Conservation (phyloP, 2,888 invertebrate genomes). For the Campoplex capitator region DNA sequence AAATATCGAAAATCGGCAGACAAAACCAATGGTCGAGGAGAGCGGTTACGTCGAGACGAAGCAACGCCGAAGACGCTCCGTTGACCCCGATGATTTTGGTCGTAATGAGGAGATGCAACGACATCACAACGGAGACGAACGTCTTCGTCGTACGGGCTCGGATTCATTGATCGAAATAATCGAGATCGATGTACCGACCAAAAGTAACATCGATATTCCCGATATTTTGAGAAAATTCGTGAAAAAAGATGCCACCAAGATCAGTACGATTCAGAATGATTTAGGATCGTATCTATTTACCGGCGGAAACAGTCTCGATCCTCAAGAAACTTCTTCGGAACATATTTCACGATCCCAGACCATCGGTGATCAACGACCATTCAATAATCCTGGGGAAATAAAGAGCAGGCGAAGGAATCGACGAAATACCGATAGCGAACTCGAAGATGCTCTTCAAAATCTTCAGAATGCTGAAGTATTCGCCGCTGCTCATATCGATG, state of each 20-base stretch:
- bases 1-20: constrained; percentile 61
- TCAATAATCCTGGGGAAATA: constrained; percentile 5
- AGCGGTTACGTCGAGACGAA: constrained; percentile 42
- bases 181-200: constrained; percentile 79
- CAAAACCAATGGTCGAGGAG: constrained; percentile 46
- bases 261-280: constrained; percentile 63
- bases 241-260: constrained; percentile 42
- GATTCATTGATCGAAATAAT: constrained; percentile 80
- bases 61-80: constrained; percentile 75
- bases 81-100: constrained; percentile 54
- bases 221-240: constrained; percentile 68
- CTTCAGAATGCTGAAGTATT: constrained; percentile 80
- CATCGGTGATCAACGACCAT: constrained; percentile 15
- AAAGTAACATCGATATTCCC: constrained; percentile 71
- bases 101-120: constrained; percentile 54
- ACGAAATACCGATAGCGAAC: constrained; percentile 73
- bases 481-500: constrained; percentile 80
- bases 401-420: constrained; percentile 66
- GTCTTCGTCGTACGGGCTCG: constrained; percentile 78
- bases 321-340: constrained; percentile 48
- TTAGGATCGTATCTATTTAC: constrained; percentile 40
- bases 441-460: constrained; percentile 79
- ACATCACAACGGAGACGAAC: constrained; percentile 66
- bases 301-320: constrained; percentile 49
- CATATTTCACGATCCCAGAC: constrained; percentile 47